Evolutionary conservation across 2,888 invertebrate species (phyloP), one percentile per base, ranked within the genome.

Genomic region (Amaurobius ferox): DNA sequence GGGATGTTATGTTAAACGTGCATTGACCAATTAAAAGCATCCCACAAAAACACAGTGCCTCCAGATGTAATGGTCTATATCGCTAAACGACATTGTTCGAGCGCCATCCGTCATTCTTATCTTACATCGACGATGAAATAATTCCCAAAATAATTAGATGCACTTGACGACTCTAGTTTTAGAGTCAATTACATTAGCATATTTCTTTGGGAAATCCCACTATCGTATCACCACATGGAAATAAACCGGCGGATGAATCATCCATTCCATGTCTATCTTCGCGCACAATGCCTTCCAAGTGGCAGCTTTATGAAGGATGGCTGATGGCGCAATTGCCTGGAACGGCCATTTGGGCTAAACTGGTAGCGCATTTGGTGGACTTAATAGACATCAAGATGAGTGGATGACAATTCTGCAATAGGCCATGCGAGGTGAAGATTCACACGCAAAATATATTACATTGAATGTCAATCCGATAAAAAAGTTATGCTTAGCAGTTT

Each of bases 81-180:
- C 55, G 19, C 13, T 16, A 55, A 55, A 23, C 55, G 55, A 55
- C 55, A 23, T 16, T n/a, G 55, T 23, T 23, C 23, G 68, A 40
- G 28, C 11, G 16, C 40, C 68, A 68, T 68, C 68, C 26, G 68
- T 68, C 68, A 68, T 68, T 16, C 40, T 68, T 68, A 68, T 68
- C 68, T 11, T 2, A 9, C 26, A 68, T 28, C 28, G 68, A 16
- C 32, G 68, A 40, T 26, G 40, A 40, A 68, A 68, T 68, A 68
- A 19, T 40, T 39, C 16, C n/a, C 68, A 1, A 26, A 68, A 32
- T 68, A 68, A 68, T 68, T 68, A 68, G 23, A 68, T 68, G 40
- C 68, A 19, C 35, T 67, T 67, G 28, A 23, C 19, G 67, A n/a
- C 19, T 35, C 23, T 11, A 5, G 28, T 68, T 68, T 28, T 40